Base-by-base conservation (phyloP, 2,113 vertebrate genomes). In the Prietella phreatophila region DNA sequence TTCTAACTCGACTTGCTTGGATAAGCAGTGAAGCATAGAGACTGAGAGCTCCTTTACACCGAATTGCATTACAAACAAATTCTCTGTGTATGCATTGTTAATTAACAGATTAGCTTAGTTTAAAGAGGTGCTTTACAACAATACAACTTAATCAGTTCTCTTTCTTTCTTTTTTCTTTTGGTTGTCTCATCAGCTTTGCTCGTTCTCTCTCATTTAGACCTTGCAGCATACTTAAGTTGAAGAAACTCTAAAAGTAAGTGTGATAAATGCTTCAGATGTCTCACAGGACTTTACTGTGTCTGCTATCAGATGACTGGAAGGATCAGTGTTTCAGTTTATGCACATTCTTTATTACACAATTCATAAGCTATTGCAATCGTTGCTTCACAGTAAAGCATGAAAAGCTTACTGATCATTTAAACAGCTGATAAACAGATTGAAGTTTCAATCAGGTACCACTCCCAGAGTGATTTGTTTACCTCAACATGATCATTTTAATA, bases 211-310 rank as follows among this genome's bases (percentile, higher is more conserved):
- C 71, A 2, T 55, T 85, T 92, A 99, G 97, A 95, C 98, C 85
- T 97, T 98, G 97, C 97, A 42, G 97, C 97, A 99, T 94, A 97
- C 98, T 93, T 98, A 97, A 97, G 97, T 98, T 82, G 97, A 99
- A 94, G 97, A 91, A 99, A 99, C 95, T 98, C 97, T 93, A 97
- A 96, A 85, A 96, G 95, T 89, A 98, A 97, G 93, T 99, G 97
- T 93, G 96, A 97, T 92, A 98, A 98, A 90, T 99, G 97, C 94
- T 99, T 97, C 95, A 97, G 98, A 94, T 97, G 97, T 89, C 93
- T 99, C 93, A 97, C 97, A 67, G 97, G 97, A 92, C 96, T 99
- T 89, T 97, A 98, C 88, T 98, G 97, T 93, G 97, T 98, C 90
- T 99, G 97, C 79, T 58, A 30, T 81, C 30, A 86, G 76, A 58